A percentile compares a stretch with the other conserved stretches of the same genome.
Evolutionary conservation across 2,888 invertebrate species (phyloP).

Genomic region (Creontiades dilutus): DNA sequence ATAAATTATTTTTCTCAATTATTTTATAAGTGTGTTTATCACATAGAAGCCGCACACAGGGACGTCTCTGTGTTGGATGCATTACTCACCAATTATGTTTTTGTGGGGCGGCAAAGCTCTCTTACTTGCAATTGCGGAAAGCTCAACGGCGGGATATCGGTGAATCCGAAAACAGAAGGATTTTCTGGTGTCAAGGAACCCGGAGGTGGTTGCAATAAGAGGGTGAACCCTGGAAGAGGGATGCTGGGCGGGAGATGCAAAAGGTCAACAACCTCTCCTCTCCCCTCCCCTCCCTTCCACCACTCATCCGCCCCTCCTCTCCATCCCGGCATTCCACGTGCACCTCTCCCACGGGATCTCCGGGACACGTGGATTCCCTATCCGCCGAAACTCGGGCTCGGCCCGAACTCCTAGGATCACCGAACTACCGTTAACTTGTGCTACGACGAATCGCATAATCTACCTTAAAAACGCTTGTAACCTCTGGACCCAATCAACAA

Average conservation of each 20-base stretch:
- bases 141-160: neutral
- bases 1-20: no score
- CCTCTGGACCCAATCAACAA: no score
- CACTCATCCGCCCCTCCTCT: neutral
- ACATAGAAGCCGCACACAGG: no score
- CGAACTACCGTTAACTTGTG: neutral
- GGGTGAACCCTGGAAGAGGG: neutral
- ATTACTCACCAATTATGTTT: no score
- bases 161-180: slow-evolving; percentile 15
- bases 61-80: no score
- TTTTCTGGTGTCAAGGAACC: neutral
- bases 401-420: neutral
- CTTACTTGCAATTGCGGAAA: no score
- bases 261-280: slow-evolving; percentile 20
- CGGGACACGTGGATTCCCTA: neutral
- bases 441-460: no score
- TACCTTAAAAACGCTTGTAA: no score
- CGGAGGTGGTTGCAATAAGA: slow-evolving; percentile 13
- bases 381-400: neutral
- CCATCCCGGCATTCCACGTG: slow-evolving; percentile 20
- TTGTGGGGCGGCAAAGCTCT: no score
- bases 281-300: no score
- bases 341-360: slow-evolving; percentile 39
- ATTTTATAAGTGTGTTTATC: no score
- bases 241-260: slow-evolving; percentile 35